These are phyloP conservation scores for Bombyx mandarina DNA, from an alignment of 1,140 invertebrate genomes.

Conservation along the genomic window DNA sequence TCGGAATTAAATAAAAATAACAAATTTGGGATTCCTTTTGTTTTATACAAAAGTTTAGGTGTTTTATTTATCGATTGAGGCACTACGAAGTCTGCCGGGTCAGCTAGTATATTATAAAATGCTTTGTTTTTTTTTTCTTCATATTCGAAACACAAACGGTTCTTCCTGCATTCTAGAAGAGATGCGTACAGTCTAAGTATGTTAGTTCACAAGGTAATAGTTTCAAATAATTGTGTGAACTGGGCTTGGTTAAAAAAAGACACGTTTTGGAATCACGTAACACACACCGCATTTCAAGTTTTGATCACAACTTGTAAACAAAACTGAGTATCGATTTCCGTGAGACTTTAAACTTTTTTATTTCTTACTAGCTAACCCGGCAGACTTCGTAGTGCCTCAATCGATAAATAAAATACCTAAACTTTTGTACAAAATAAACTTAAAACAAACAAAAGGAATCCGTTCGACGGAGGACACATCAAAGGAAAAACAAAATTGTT, in stretches of 20 bases:
- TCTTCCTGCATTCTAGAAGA: slow-evolving; percentile 3
- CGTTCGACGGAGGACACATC: no score
- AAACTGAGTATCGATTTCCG: background rate
- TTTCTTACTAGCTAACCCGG: background rate
- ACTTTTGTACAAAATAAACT: no score
- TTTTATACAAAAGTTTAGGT: no score
- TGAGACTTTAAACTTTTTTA: background rate
- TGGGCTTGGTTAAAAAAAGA: slow-evolving; percentile 13
- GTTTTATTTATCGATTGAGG: no score
- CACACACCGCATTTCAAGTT: slow-evolving; percentile 8
- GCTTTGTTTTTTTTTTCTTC: background rate
- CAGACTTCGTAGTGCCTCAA: no score
- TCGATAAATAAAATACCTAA: no score
- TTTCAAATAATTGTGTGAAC: slow-evolving; percentile 16
- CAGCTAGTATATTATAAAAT: no score
- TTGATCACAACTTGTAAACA: slow-evolving; percentile 14
- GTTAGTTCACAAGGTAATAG: slow-evolving; percentile 12
- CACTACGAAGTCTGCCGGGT: no score
- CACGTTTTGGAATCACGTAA: slow-evolving; percentile 16
- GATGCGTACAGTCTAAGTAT: slow-evolving; percentile 10
- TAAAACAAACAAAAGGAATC: no score
- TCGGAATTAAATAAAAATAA: background rate
- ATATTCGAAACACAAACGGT: slow-evolving; percentile 2
- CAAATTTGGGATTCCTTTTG: no score
- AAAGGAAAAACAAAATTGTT: no score